Percentiles rank a stretch among this genome's conserved stretches.
phyloP scores from a whole-genome alignment of 2,888 invertebrate species.

The Epinotia ramella region DNA sequence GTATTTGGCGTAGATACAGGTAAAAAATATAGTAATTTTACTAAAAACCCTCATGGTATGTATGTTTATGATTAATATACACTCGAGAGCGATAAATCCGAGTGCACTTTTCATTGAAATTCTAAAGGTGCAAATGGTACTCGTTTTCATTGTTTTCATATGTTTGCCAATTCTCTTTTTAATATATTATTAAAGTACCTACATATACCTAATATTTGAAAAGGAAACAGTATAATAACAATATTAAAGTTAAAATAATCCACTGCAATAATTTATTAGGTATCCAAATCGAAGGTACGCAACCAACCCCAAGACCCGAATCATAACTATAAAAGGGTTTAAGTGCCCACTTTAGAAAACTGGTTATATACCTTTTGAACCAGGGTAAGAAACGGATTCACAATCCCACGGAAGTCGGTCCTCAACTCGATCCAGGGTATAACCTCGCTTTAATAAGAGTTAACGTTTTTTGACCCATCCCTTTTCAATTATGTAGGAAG shows the following conservation, averaged over 20 bases:
- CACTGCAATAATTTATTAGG: slow-evolving; percentile 7
- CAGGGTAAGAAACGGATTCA: neutral
- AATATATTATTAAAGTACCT: too few species aligned
- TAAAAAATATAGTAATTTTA: too few species aligned
- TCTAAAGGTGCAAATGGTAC: too few species aligned
- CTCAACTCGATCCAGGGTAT: slow-evolving; percentile 69
- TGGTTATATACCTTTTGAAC: neutral
- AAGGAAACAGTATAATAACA: neutral
- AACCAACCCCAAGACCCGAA: neutral
- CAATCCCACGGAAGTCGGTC: slow-evolving; percentile 67
- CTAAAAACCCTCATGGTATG: too few species aligned
- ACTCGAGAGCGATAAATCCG: too few species aligned
- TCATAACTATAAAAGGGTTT: neutral
- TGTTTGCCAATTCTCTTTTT: too few species aligned
- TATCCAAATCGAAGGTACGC: slow-evolving; percentile 9
- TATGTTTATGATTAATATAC: too few species aligned
- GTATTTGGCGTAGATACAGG: neutral
- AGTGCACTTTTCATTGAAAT: too few species aligned
- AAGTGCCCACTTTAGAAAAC: neutral
- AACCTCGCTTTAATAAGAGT: slow-evolving; percentile 73
- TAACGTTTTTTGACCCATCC: slow-evolving; percentile 64
- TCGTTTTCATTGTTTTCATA: too few species aligned
- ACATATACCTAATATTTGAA: neutral
- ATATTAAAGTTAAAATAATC: neutral
- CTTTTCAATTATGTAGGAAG: slow-evolving; percentile 70